Conservation (phyloP, 2,888 invertebrate species). For the Ditula angustiorana region DNA sequence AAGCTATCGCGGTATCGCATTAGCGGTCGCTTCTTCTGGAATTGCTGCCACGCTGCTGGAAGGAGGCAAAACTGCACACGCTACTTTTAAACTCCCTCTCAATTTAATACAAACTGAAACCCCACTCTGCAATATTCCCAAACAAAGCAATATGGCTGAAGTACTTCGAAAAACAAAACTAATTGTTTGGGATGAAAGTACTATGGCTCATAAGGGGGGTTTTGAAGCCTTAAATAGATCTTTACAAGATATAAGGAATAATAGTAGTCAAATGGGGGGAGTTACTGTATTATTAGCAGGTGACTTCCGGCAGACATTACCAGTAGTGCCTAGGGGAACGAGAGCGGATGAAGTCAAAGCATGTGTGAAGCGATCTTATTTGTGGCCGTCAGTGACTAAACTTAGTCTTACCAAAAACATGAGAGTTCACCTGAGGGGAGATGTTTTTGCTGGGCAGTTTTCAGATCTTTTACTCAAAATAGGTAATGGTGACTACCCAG, state of each 20-base stretch:
- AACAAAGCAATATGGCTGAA: neutral
- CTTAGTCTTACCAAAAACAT: no score
- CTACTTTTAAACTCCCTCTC: constrained; percentile 16
- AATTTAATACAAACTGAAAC: constrained; percentile 45
- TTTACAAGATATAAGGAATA: neutral
- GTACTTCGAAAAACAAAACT: neutral
- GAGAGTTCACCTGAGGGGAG: no score
- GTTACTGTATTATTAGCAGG: neutral
- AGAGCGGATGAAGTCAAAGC: neutral
- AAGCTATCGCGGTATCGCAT: no score
- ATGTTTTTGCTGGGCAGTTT: no score
- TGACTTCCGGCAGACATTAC: neutral
- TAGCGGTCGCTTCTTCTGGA: no score
- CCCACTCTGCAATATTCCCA: constrained; percentile 20
- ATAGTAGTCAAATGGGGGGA: neutral
- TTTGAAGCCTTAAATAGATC: neutral
- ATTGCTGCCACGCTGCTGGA: no score
- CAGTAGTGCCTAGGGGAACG: neutral
- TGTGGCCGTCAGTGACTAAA: no score
- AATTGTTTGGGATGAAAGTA: neutral
- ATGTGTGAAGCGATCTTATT: no score
- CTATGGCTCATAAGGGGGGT: neutral
- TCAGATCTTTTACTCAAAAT: no score
- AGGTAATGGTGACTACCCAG: no score
- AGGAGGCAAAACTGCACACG: neutral